These are phyloP conservation scores for Tadarida brasiliensis DNA, from an alignment of 2,797 vertebrate genomes.

Conservation along the genomic window DNA sequence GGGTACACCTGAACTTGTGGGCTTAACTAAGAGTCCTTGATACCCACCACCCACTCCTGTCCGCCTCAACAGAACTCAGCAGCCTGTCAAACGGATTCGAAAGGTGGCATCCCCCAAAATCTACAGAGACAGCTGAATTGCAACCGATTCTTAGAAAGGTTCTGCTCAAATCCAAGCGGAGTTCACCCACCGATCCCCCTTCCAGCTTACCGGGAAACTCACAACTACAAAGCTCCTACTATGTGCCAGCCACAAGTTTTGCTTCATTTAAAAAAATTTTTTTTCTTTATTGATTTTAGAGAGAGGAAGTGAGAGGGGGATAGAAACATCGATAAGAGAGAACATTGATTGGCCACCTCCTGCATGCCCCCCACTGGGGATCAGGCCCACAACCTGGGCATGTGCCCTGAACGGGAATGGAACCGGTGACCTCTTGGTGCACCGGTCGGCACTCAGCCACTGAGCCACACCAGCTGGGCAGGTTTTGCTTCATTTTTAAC, in stretches of 20 bases:
- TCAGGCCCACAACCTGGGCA: no score
- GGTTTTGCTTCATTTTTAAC: not conserved
- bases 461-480: no score
- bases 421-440: no score
- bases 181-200: not conserved
- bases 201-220: not conserved
- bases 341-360: no score
- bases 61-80: not conserved
- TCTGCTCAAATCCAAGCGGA: not conserved
- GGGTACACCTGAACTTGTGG: not conserved
- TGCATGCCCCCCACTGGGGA: no score
- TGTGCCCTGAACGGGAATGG: no score
- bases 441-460: no score
- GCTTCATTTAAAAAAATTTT: no score
- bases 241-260: not conserved
- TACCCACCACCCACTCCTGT: not conserved
- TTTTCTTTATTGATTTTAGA: no score
- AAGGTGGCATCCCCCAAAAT: not conserved
- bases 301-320: no score
- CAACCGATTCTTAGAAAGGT: slow-evolving; percentile 62
- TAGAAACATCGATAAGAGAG: no score
- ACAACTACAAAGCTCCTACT: not conserved
- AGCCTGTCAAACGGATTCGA: not conserved
- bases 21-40: slow-evolving; percentile 10
- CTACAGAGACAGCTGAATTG: not conserved